Conservation (phyloP, 2,797 vertebrate species). For the Sphaeramia orbicularis region DNA sequence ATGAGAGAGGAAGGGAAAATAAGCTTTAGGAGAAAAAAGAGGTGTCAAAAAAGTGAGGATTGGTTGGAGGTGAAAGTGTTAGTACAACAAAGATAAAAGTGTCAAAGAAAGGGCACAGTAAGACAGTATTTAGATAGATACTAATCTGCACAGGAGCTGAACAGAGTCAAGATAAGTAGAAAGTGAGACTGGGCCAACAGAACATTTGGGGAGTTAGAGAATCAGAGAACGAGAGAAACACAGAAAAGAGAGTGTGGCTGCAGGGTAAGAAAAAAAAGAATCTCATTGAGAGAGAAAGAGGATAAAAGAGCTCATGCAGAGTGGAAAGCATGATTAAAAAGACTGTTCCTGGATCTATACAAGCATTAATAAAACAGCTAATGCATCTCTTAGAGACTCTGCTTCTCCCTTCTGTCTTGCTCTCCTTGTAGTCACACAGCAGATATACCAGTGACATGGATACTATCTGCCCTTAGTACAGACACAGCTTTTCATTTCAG, state of each 20-base stretch:
- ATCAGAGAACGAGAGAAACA: constrained; percentile 7
- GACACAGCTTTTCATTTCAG: constrained; percentile 58
- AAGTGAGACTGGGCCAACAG: constrained; percentile 8
- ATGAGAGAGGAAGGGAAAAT: constrained; percentile 13
- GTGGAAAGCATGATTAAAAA: constrained; percentile 56
- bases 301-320: constrained; percentile 51
- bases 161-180: constrained; percentile 42
- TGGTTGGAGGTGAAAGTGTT: constrained; percentile 44
- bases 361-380: constrained; percentile 60
- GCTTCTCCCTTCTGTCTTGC: constrained; percentile 12
- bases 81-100: constrained; percentile 40
- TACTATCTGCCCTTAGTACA: constrained; percentile 46
- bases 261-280: constrained; percentile 37
- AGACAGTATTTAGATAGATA: constrained; percentile 34
- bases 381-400: constrained; percentile 30
- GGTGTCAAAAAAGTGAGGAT: constrained; percentile 10
- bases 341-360: constrained; percentile 41
- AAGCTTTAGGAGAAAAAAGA: background rate
- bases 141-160: constrained; percentile 40
- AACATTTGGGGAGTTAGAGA: constrained; percentile 35
- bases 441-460: constrained; percentile 22
- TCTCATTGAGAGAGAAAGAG: constrained; percentile 24
- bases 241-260: constrained; percentile 47
- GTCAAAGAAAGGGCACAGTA: too few relatives aligned
- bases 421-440: constrained; percentile 34